These are phyloP conservation scores for Leuciscus waleckii DNA, from an alignment of 2,797 vertebrate species.

Conservation along the genomic window DNA sequence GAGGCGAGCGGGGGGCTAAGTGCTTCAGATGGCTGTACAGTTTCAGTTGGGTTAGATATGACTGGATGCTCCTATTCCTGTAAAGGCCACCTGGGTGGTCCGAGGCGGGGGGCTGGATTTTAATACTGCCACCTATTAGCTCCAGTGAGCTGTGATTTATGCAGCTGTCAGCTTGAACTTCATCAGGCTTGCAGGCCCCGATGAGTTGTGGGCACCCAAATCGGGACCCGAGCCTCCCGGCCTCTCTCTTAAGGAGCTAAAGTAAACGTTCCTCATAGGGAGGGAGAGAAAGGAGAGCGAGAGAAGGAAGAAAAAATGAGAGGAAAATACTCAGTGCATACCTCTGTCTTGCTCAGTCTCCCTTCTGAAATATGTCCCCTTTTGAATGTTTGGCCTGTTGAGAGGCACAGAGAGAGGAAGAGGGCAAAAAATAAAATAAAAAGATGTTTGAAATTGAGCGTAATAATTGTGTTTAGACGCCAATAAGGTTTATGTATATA, in stretches of 20 bases:
- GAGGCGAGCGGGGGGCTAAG: conserved; percentile 80
- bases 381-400: conserved; percentile 68
- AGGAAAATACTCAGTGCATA: conserved; percentile 72
- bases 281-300: conserved; percentile 60
- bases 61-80: conserved; percentile 78
- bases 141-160: conserved; percentile 91
- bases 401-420: neutral
- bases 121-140: conserved; percentile 90
- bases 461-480: conserved; percentile 29
- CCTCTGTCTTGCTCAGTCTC: conserved; percentile 81
- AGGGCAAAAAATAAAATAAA: neutral
- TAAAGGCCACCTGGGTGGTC: conserved; percentile 91
- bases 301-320: conserved; percentile 71
- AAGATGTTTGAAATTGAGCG: conserved; percentile 11
- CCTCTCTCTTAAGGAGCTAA: conserved; percentile 79
- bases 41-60: conserved; percentile 77
- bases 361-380: conserved; percentile 80
- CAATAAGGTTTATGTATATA: conserved; percentile 3
- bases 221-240: conserved; percentile 69
- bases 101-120: conserved; percentile 71
- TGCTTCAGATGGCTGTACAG: conserved; percentile 86
- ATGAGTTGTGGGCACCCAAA: conserved; percentile 89
- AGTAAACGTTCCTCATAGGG: conserved; percentile 77
- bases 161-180: conserved; percentile 93
- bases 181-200: conserved; percentile 82